Evolutionary conservation across 2,888 invertebrate species (phyloP), one percentile per base, ranked within the genome.

Genomic region (Brassicogethes aeneus): DNA sequence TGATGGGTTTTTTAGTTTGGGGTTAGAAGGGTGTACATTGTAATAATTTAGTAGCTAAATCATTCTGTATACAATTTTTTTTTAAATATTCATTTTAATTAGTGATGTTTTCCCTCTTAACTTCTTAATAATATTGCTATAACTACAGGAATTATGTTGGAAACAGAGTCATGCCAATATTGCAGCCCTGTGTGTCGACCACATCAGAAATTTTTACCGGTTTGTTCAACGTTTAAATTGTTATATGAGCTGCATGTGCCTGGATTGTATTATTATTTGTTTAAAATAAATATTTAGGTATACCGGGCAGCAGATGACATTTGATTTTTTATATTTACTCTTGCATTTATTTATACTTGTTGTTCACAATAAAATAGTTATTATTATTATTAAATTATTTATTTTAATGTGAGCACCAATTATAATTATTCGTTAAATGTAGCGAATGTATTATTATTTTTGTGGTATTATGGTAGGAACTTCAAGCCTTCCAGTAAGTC

Each of bases 401-500:
- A n/a, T n/a, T n/a, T n/a, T n/a, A n/a, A n/a, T n/a, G n/a, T n/a
- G n/a, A n/a, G n/a, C n/a, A n/a, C n/a, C n/a, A n/a, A n/a, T n/a
- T n/a, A n/a, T n/a, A n/a, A n/a, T n/a, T n/a, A n/a, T n/a, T n/a
- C n/a, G n/a, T 5, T 23, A 23, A 23, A 13, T 45, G 46, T 49
- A 51, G 48, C 46, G 50, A 44, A 47, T 57, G 52, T 50, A 48
- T 56, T 55, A 48, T 56, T 59, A 49, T 39, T 52, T 48, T 45
- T 48, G 55, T 54, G 47, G 46, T 62, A 57, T 58, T 62, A 54
- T 61, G 57, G 43, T 70, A 81, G 81, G 63, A 80, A 79, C 66
- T 79, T 75, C 62, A 69, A 80, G 54, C 73, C 74, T 44, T 78
- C 81, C 32, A 70, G 75, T 51, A 72, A 68, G 57, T 61, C 61